phyloP scores from a whole-genome alignment of 2,797 vertebrate genomes.

The Acanthornis magna region DNA sequence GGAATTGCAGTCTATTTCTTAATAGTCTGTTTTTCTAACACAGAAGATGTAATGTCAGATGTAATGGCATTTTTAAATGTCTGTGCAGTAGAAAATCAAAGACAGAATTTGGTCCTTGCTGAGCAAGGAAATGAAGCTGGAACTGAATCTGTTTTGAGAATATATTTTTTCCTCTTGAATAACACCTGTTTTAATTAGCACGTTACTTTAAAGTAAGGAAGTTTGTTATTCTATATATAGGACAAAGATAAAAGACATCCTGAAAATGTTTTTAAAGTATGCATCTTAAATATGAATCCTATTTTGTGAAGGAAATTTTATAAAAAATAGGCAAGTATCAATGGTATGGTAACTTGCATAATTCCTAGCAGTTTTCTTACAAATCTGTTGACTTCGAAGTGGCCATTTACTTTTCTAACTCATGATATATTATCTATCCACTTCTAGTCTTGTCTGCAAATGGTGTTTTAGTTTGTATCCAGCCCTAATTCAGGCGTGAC shows the following conservation, averaged over 20 bases:
- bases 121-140: not conserved
- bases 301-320: not conserved
- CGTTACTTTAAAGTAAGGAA: not conserved
- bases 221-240: not conserved
- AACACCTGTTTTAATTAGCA: not conserved
- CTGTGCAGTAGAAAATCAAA: not conserved
- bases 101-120: not conserved
- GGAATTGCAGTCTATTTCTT: not conserved
- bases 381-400: not conserved
- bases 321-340: not conserved
- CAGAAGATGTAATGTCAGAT: not conserved
- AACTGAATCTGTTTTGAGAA: not conserved
- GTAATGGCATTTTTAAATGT: not conserved
- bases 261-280: not conserved
- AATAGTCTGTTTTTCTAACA: not conserved
- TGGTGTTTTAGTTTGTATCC: not conserved
- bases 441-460: not conserved
- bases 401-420: not conserved
- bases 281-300: not conserved
- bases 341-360: not conserved
- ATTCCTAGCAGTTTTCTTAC: not conserved
- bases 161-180: not conserved
- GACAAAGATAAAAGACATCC: not conserved
- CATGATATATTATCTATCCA: not conserved
- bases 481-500: not conserved